These are phyloP conservation scores for Holcopasites calliopsidis DNA, from an alignment of 1,140 invertebrate genomes.

Conservation along the genomic window DNA sequence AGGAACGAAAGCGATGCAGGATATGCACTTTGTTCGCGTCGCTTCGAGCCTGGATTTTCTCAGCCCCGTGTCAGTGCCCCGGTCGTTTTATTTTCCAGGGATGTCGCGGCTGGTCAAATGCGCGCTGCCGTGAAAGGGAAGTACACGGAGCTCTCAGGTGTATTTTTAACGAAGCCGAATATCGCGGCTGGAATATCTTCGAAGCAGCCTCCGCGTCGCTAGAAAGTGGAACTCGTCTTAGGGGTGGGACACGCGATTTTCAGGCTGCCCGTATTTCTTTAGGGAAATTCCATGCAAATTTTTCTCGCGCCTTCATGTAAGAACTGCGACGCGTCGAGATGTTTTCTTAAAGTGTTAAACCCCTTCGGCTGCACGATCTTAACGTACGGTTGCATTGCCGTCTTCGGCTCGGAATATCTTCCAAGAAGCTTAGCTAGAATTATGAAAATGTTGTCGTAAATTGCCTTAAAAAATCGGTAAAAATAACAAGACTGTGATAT, in stretches of 20 bases:
- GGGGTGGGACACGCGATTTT: not conserved
- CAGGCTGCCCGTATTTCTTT: not conserved
- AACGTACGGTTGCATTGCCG: not conserved
- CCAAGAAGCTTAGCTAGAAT: too few relatives aligned
- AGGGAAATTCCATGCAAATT: not conserved
- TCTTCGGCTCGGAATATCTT: too few relatives aligned
- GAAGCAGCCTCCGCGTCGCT: not conserved
- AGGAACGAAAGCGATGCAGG: not conserved
- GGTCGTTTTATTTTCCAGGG: not conserved
- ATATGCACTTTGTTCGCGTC: not conserved
- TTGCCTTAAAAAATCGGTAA: too few relatives aligned
- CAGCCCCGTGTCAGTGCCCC: not conserved
- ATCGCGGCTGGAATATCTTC: not conserved
- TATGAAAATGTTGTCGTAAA: too few relatives aligned
- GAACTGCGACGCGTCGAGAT: not conserved
- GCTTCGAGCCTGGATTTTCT: not conserved
- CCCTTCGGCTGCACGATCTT: too few relatives aligned
- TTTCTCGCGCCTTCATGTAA: not conserved
- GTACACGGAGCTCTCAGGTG: not conserved
- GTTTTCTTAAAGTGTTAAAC: not conserved
- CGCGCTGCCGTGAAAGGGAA: not conserved
- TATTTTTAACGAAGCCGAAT: slow-evolving; percentile 11
- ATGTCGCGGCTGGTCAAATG: not conserved
- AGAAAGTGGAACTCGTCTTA: not conserved
- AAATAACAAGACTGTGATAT: too few relatives aligned